Evolutionary conservation across 2,888 invertebrate genomes (phyloP), one percentile per base, ranked within the genome.

Genomic region (Epinotia bilunana): DNA sequence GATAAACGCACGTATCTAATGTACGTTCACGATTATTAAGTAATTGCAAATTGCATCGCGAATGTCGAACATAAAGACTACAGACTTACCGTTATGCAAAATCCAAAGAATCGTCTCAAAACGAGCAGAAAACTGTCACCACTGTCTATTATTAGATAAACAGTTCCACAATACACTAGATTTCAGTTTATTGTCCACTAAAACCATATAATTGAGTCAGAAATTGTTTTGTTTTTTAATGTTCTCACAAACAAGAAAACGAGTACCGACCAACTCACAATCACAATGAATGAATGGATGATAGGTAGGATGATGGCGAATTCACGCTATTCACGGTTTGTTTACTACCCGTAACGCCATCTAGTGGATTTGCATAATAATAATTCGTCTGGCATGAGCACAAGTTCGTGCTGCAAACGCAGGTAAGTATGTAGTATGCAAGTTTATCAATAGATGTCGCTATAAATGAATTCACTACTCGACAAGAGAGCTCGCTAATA

Each of bases 401-500:
- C 23, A 28, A 60, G 12, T 28, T 12, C 16, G 20, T 46, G 11
- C 43, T n/a, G 2, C 39, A 60, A 33, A 23, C 13, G 7, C 3
- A 2, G 43, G 43, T 46, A 28, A 58, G 58, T 46, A 28, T 57
- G 16, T 43, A 43, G 57, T 58, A 4, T 43, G 58, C n/a, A n/a
- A 60, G 2, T 46, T 28, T 2, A 6, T 20, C 43, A 49, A 65
- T n/a, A 79, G 79, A 77, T 78, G 78, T 72, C 78, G 64, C 18
- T 74, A 18, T 13, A n/a, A 12, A 18, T 5, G 16, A 64, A 20
- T 74, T n/a, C 1, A 20, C 73, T 72, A 71, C 55, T 55, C 23
- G 5, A 46, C 57, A 20, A 76, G 60, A 82, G 83, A 80, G 78
- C 78, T 61, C 80, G 28, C 33, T 75, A 18, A 3, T 20, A 53